Evolutionary conservation across 2,797 vertebrate species (phyloP).

Genomic region (Huso huso): DNA sequence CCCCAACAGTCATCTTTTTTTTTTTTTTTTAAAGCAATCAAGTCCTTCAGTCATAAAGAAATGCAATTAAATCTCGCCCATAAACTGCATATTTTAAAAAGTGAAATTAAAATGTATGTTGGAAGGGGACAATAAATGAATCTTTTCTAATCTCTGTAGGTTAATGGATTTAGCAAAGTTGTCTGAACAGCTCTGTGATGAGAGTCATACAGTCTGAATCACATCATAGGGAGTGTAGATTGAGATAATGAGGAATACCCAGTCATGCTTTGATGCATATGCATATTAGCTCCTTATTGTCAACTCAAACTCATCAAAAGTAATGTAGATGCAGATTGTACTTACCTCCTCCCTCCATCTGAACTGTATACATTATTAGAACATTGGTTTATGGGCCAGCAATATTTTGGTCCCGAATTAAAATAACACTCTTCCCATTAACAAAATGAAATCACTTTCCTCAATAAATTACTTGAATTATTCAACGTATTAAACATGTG

Average conservation of each 20-base stretch:
- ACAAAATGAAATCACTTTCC: too few species aligned
- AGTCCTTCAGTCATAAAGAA: constrained; percentile 38
- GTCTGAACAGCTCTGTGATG: neutral
- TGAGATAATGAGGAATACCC: constrained; percentile 8
- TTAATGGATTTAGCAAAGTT: constrained; percentile 3
- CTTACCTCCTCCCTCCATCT: too few species aligned
- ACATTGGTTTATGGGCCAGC: too few species aligned
- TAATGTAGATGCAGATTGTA: too few species aligned
- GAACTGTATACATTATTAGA: too few species aligned
- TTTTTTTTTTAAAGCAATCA: constrained; percentile 18
- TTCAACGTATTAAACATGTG: too few species aligned
- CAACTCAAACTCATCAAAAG: neutral
- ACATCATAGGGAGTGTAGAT: constrained; percentile 4
- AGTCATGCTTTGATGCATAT: neutral
- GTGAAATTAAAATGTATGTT: constrained; percentile 7
- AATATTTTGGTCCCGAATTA: too few species aligned
- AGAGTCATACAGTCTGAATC: constrained; percentile 5
- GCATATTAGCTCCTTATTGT: neutral
- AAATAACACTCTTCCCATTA: too few species aligned
- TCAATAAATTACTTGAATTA: too few species aligned
- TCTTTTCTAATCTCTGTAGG: neutral
- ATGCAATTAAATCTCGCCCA: constrained; percentile 41
- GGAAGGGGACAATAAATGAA: neutral
- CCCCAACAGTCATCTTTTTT: neutral
- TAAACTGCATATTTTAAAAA: constrained; percentile 35